phyloP scores from a whole-genome alignment of 1,140 invertebrate genomes.

The Procambarus virginalis region DNA sequence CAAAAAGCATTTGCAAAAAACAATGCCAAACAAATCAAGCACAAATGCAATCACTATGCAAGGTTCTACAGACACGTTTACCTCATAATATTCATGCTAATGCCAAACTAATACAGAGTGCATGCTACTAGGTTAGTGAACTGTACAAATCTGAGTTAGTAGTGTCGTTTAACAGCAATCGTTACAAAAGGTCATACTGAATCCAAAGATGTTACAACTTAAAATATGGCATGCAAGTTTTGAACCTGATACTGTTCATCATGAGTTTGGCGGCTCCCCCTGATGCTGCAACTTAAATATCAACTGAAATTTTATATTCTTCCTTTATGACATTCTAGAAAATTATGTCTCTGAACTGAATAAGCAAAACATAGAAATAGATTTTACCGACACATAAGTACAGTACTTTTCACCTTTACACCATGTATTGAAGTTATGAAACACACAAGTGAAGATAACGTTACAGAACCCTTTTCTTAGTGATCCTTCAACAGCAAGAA shows the following conservation, averaged over 20 bases:
- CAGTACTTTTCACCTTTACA: too few species aligned
- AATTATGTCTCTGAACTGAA: neutral
- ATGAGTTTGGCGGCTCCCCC: too few species aligned
- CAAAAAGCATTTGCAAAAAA: neutral
- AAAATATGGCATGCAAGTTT: too few species aligned
- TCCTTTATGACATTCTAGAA: neutral
- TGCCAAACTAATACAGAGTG: neutral
- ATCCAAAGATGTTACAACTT: neutral
- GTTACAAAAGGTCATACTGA: neutral
- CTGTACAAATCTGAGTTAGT: neutral
- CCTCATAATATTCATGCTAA: constrained; percentile 20
- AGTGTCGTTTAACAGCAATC: neutral
- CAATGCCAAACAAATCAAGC: neutral
- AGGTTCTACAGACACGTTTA: constrained; percentile 58
- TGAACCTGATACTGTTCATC: too few species aligned
- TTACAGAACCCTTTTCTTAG: neutral
- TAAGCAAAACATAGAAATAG: too few species aligned
- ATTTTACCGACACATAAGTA: too few species aligned
- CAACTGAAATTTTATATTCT: neutral
- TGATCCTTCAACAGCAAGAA: neutral
- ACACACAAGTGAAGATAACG: neutral
- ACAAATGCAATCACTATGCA: constrained; percentile 49
- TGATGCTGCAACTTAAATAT: neutral
- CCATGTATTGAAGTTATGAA: neutral
- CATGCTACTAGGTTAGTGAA: neutral